phyloP scores from a whole-genome alignment of 2,888 invertebrate genomes.

The Acleris holmiana region DNA sequence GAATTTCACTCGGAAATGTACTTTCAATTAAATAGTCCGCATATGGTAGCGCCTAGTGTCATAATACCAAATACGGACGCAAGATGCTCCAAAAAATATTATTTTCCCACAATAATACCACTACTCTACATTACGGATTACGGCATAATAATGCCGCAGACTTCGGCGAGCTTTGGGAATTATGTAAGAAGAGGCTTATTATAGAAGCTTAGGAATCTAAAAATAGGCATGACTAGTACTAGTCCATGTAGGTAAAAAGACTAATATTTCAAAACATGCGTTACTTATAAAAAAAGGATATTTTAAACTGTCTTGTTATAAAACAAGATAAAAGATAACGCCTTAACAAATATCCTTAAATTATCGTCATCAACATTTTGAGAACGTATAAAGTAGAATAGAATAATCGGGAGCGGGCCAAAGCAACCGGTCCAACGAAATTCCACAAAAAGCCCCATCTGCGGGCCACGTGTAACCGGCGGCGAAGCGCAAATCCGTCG shows the following conservation, averaged over 20 bases:
- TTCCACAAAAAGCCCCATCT: conserved; percentile 47
- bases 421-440: conserved; percentile 1
- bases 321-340: too few species aligned
- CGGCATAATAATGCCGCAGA: too few species aligned
- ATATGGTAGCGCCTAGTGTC: conserved; percentile 37
- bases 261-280: too few species aligned
- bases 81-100: conserved; percentile 16
- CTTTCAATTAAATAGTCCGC: conserved; percentile 36
- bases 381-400: not conserved
- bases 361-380: not conserved
- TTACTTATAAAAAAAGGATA: too few species aligned
- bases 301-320: too few species aligned
- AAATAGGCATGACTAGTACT: too few species aligned
- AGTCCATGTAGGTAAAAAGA: too few species aligned
- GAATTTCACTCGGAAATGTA: not conserved
- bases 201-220: too few species aligned
- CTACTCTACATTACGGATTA: too few species aligned
- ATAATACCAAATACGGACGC: conserved; percentile 36
- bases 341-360: not conserved
- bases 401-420: conserved; percentile 38
- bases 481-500: conserved; percentile 42
- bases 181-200: too few species aligned
- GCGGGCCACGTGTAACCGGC: conserved; percentile 50
- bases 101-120: conserved; percentile 9
- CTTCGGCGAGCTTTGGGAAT: too few species aligned